These are phyloP conservation scores for Ecdyonurus torrentis DNA, from an alignment of 2,888 invertebrate species.

Conservation along the genomic window DNA sequence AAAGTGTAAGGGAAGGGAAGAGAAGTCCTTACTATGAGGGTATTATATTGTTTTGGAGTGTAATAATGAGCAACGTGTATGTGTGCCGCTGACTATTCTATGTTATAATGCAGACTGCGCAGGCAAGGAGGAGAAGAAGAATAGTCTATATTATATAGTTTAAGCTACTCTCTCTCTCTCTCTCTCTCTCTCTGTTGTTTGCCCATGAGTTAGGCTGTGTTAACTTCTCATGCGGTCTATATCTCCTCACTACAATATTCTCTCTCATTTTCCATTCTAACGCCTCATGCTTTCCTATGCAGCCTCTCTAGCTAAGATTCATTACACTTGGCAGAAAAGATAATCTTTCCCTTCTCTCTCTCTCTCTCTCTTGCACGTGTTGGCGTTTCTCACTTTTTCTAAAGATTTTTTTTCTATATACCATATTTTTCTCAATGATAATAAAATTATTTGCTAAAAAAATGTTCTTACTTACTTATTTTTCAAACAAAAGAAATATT, in stretches of 20 bases:
- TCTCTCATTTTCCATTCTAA: not conserved
- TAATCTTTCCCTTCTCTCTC: too few species aligned
- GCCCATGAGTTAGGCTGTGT: not conserved
- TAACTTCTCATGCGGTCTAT: not conserved
- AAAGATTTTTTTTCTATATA: too few species aligned
- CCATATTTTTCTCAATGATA: too few species aligned
- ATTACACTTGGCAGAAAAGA: not conserved
- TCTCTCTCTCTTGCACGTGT: too few species aligned
- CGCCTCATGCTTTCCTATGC: not conserved
- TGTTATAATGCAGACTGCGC: not conserved
- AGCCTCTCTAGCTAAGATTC: not conserved
- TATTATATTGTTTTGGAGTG: not conserved
- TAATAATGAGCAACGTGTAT: not conserved
- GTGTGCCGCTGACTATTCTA: not conserved
- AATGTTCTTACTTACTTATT: too few species aligned
- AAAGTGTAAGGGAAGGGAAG: too few species aligned
- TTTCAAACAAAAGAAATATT: too few species aligned
- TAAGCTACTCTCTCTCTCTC: too few species aligned
- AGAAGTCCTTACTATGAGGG: too few species aligned
- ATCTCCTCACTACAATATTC: not conserved
- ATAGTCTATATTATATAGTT: too few species aligned
- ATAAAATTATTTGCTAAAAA: too few species aligned
- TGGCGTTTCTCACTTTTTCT: too few species aligned
- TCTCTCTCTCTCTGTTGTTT: not conserved
- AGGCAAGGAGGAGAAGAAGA: not conserved